Evolutionary conservation across 2,113 vertebrate species (phyloP).

Genomic region (Microcebus murinus): DNA sequence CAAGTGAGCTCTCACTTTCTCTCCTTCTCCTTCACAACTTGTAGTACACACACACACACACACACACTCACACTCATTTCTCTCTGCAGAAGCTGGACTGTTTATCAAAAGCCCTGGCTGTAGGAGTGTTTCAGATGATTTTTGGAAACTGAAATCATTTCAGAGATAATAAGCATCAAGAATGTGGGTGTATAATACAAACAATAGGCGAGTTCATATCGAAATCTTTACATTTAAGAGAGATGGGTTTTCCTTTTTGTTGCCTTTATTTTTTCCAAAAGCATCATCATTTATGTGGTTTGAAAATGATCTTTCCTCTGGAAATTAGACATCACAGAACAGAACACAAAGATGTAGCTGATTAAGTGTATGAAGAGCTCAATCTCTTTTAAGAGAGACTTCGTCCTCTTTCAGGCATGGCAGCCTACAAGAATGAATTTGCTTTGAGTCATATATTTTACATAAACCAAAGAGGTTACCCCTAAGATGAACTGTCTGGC

Average conservation of each 20-base stretch:
- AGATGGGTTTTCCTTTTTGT: slow-evolving; percentile 51
- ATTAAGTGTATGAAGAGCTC: slow-evolving; percentile 73
- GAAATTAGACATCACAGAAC: slow-evolving; percentile 66
- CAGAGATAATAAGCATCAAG: slow-evolving; percentile 71
- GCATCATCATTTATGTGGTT: slow-evolving; percentile 70
- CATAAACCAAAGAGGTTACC: slow-evolving; percentile 87
- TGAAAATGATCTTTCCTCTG: slow-evolving; percentile 73
- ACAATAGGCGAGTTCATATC: slow-evolving; percentile 54
- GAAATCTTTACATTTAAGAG: slow-evolving; percentile 45
- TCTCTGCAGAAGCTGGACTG: slow-evolving; percentile 36
- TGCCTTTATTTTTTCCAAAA: slow-evolving; percentile 59
- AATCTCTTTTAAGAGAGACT: slow-evolving; percentile 78
- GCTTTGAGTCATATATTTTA: slow-evolving; percentile 89
- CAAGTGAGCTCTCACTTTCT: not conserved
- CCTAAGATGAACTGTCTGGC: slow-evolving; percentile 83
- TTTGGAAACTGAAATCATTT: slow-evolving; percentile 79
- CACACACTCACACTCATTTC: not conserved
- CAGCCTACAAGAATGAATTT: slow-evolving; percentile 79
- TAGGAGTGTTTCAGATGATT: slow-evolving; percentile 75
- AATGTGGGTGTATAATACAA: slow-evolving; percentile 71
- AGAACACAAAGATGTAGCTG: slow-evolving; percentile 31
- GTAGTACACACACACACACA: not conserved
- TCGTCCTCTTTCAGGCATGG: slow-evolving; percentile 80
- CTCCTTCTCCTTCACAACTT: not conserved
- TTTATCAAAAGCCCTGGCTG: slow-evolving; percentile 73